Base-by-base conservation (phyloP, 2,113 vertebrate genomes). In the Grammomys dolichurus region DNA sequence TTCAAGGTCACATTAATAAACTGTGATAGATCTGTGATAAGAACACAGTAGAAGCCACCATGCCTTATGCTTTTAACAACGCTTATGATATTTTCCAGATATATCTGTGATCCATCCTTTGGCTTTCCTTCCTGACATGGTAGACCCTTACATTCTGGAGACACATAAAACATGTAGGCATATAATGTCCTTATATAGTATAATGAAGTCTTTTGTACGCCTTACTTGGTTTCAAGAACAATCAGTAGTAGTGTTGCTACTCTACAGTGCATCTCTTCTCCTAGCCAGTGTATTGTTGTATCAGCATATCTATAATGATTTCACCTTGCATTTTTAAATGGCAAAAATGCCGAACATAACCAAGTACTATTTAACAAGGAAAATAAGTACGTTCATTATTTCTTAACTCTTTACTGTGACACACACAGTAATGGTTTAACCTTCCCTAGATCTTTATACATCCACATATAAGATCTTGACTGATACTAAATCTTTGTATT, bases 61-160 rank as follows among this genome's bases (percentile, higher is more conserved):
- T 6, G 7, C 6, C 8, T 3, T 60, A 43, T 58, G 26, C 9
- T 94, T 95, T 70, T 46, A 17, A 5, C 82, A 60, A 26, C 14
- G 51, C 24, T 91, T 22, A 7, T 63, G 43, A 87, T 40, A 28
- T 48, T 92, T 90, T 48, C 36, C 20, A 28, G 54, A 72, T 58
- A 72, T 58, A 89, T 5, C 54, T 46, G 6, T 73, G 78, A 87
- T 24, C n/a, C 11, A 17, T 72, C 43, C 48, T 91, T 80, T 72
- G 26, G 22, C 26, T 48, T 73, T 69, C n/a, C 12, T 78, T 31
- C 86, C 26, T 96, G 48, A 65, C 20, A 2, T 20, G 4, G 13
- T 88, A 43, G n/a, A n/a, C 22, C 5, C 33, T 85, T 82, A 87
- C 65, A 96, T 86, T 92, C 85, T 96, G 67, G 72, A 95, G 82